A percentile compares a stretch with the other conserved stretches of the same genome.
phyloP scores from a whole-genome alignment of 1,140 invertebrate genomes.

The Neotoxoptera formosana region DNA sequence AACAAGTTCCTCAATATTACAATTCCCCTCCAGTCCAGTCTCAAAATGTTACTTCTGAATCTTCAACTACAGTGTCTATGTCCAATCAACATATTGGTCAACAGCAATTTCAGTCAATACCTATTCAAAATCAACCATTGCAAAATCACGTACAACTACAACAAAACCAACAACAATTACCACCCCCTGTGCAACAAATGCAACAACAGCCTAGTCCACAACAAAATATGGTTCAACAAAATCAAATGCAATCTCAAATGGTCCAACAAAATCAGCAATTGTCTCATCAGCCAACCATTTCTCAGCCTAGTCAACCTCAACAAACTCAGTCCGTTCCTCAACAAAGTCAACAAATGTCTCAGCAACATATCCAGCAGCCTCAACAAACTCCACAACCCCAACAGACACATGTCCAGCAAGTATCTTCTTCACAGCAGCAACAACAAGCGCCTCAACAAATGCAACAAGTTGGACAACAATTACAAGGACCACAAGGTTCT shows the following conservation, averaged over 20 bases:
- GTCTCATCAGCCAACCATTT: conserved; percentile 59
- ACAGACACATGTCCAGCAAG: conserved; percentile 58
- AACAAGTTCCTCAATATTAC: conserved; percentile 57
- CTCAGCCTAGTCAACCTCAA: conserved; percentile 54
- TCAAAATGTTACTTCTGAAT: conserved; percentile 54
- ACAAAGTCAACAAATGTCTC: conserved; percentile 51
- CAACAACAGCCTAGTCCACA: conserved; percentile 49
- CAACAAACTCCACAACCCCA: conserved; percentile 44
- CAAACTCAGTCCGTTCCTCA: conserved; percentile 58
- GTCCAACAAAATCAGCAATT: conserved; percentile 66
- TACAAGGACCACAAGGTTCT: conserved; percentile 59
- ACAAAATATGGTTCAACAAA: conserved; percentile 56
- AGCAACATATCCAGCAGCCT: conserved; percentile 54
- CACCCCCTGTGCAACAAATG: conserved; percentile 54
- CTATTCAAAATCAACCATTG: conserved; percentile 62
- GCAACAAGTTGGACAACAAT: conserved; percentile 57
- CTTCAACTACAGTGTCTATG: conserved; percentile 39
- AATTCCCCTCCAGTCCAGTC: conserved; percentile 43
- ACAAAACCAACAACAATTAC: conserved; percentile 54
- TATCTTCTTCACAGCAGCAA: conserved; percentile 58
- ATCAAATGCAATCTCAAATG: conserved; percentile 63
- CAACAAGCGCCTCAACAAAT: conserved; percentile 58
- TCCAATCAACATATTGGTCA: conserved; percentile 60
- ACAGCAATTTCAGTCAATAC: conserved; percentile 65
- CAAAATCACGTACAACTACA: conserved; percentile 49